These are phyloP conservation scores for Aphaenogaster floridana DNA, from an alignment of 1,140 invertebrate species.

Conservation along the genomic window DNA sequence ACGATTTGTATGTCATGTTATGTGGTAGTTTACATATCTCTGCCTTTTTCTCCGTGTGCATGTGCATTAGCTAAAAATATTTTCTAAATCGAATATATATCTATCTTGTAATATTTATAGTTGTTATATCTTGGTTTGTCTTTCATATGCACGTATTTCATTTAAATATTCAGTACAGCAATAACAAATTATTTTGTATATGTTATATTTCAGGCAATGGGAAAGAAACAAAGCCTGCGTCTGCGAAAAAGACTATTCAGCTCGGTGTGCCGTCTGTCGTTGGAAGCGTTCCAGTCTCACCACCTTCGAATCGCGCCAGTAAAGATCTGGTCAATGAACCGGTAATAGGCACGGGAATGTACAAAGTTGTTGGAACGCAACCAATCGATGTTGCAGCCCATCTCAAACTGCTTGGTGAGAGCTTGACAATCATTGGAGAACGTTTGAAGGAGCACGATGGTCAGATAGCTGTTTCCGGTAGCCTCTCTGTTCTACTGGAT, in stretches of 20 bases:
- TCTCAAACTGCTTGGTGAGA: constrained; percentile 96
- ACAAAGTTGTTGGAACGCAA: constrained; percentile 92
- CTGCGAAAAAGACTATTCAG: constrained; percentile 84
- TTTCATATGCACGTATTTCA: constrained; percentile 39
- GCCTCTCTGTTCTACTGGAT: constrained; percentile 97
- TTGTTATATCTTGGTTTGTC: constrained; percentile 51
- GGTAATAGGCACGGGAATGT: constrained; percentile 84
- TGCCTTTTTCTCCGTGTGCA: constrained; percentile 66
- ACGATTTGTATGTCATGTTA: constrained; percentile 63
- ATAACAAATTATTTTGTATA: constrained; percentile 26
- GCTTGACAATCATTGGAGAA: constrained; percentile 96
- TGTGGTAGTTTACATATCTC: constrained; percentile 57
- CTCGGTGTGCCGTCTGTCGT: constrained; percentile 85
- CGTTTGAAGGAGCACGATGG: constrained; percentile 97
- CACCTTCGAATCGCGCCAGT: constrained; percentile 83
- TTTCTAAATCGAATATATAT: constrained; percentile 51
- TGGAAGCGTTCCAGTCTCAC: constrained; percentile 84
- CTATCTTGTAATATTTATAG: constrained; percentile 59
- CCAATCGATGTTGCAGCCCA: constrained; percentile 97
- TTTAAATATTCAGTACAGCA: constrained; percentile 18
- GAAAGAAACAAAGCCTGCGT: constrained; percentile 81
- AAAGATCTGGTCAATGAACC: constrained; percentile 83
- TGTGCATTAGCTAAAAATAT: constrained; percentile 67
- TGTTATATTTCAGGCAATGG: constrained; percentile 77
- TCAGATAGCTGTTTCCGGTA: constrained; percentile 97